phyloP scores from a whole-genome alignment of 2,888 invertebrate species.

The Phengaris alcon region DNA sequence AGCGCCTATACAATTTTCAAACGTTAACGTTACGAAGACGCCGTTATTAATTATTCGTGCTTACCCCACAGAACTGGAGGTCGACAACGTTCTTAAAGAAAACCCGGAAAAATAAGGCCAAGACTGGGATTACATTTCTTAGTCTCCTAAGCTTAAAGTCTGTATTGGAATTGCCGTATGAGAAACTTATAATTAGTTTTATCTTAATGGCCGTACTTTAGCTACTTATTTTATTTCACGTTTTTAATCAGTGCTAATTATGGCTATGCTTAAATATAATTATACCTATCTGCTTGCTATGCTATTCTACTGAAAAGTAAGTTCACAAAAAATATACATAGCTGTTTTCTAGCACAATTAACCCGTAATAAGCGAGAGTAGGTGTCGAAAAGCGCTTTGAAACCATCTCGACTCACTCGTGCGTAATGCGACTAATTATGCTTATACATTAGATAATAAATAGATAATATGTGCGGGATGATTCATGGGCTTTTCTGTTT shows the following conservation, averaged over 20 bases:
- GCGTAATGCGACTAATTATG: no score
- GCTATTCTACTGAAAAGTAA: no score
- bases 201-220: neutral
- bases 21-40: no score
- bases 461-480: neutral
- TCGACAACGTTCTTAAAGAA: neutral
- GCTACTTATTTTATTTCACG: neutral
- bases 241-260: neutral
- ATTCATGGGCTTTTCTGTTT: neutral
- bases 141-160: neutral
- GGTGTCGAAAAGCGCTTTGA: no score
- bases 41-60: no score
- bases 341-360: no score
- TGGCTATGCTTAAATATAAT: neutral
- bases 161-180: neutral
- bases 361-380: no score
- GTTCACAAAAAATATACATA: no score
- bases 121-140: neutral
- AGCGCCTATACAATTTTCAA: no score
- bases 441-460: neutral
- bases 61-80: neutral
- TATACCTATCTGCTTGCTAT: no score
- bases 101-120: neutral
- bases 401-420: no score
- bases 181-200: neutral